These are phyloP conservation scores for Hippocampus zosterae DNA, from an alignment of 2,113 vertebrate species.

Conservation along the genomic window DNA sequence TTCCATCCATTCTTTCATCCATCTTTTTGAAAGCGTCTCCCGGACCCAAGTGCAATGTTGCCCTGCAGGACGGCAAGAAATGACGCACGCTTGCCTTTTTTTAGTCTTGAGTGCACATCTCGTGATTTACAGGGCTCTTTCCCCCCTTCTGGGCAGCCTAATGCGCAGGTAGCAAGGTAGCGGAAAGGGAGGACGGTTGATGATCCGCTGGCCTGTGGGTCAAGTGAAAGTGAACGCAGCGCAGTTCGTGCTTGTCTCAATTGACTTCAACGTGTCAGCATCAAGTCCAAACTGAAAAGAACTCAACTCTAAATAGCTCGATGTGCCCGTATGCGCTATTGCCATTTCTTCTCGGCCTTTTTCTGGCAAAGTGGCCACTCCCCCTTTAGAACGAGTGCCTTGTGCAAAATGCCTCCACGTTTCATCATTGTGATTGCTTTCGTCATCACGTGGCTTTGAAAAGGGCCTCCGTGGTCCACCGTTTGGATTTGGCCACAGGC, in stretches of 20 bases:
- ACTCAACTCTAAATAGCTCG: too few species aligned
- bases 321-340: too few species aligned
- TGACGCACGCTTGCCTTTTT: not conserved
- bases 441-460: not conserved
- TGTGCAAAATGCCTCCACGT: not conserved
- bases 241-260: not conserved
- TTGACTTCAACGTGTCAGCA: not conserved
- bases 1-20: too few species aligned
- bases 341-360: too few species aligned
- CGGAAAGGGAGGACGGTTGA: slow-evolving; percentile 1
- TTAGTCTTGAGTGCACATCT: not conserved
- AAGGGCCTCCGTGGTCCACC: not conserved
- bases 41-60: not conserved
- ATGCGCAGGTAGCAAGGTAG: not conserved
- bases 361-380: too few species aligned
- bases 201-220: not conserved
- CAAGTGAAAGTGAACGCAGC: not conserved
- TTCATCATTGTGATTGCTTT: not conserved
- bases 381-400: too few species aligned
- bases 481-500: slow-evolving; percentile 1
- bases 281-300: too few species aligned
- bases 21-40: not conserved
- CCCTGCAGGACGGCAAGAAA: not conserved
- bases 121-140: not conserved
- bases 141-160: not conserved